Conservation (phyloP, 2,888 invertebrate genomes). For the Drosophila buzzatii region DNA sequence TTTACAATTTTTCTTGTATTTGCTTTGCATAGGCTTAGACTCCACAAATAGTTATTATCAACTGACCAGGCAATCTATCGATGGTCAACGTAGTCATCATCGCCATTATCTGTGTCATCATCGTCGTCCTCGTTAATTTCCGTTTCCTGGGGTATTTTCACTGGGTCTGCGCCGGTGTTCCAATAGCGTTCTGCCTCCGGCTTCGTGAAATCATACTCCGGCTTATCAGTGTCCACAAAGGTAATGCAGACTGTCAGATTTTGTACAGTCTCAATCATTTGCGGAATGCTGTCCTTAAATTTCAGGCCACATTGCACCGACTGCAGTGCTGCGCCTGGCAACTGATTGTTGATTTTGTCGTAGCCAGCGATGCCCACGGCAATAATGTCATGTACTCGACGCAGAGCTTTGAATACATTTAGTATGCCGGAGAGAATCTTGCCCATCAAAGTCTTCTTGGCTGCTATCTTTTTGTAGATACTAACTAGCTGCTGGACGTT, state of each 20-base stretch:
- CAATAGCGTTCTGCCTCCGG: slow-evolving; percentile 74
- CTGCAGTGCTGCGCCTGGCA: slow-evolving; percentile 64
- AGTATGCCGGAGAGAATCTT: slow-evolving; percentile 72
- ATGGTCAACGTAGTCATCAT: slow-evolving; percentile 65
- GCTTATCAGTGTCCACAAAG: slow-evolving; percentile 55
- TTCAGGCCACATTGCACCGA: slow-evolving; percentile 55
- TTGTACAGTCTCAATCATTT: slow-evolving; percentile 67
- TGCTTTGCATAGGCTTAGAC: not conserved
- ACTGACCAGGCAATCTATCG: slow-evolving; percentile 31
- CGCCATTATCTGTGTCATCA: slow-evolving; percentile 8
- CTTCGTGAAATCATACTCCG: slow-evolving; percentile 67
- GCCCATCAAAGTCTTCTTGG: slow-evolving; percentile 73
- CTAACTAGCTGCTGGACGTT: slow-evolving; percentile 66
- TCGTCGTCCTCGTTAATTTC: slow-evolving; percentile 19
- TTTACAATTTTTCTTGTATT: not conserved
- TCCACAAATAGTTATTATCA: not conserved
- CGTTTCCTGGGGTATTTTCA: slow-evolving; percentile 57
- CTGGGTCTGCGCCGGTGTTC: slow-evolving; percentile 58
- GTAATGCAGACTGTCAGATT: slow-evolving; percentile 74
- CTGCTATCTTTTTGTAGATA: slow-evolving; percentile 77
- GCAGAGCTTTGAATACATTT: slow-evolving; percentile 67
- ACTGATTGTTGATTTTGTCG: slow-evolving; percentile 56
- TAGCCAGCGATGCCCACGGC: slow-evolving; percentile 66
- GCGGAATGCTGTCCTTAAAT: slow-evolving; percentile 67
- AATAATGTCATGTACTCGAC: slow-evolving; percentile 64